Percentiles rank a stretch among this genome's conserved stretches.
Evolutionary conservation across 2,797 vertebrate species (phyloP).

Genomic region (Pangasius djambal): DNA sequence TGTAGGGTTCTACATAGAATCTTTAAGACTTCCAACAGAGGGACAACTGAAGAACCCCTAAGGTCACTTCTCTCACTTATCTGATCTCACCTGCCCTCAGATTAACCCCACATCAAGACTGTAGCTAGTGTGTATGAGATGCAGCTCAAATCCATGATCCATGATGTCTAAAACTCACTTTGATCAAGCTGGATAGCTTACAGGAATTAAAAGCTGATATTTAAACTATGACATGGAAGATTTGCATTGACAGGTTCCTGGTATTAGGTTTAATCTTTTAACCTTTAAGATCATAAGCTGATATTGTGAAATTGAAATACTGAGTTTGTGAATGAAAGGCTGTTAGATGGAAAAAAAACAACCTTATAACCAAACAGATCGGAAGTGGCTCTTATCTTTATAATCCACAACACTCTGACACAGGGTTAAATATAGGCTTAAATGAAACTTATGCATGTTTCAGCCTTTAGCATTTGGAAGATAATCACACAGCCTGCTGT

Average conservation of each 20-base stretch:
- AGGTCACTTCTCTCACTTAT: neutral
- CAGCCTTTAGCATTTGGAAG: neutral
- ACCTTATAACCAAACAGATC: neutral
- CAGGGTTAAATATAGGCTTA: neutral
- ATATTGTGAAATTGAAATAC: neutral
- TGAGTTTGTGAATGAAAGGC: neutral
- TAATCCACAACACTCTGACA: neutral
- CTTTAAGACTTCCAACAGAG: neutral
- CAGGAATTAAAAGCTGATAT: neutral
- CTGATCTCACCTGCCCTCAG: constrained; percentile 8
- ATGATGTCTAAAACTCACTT: neutral
- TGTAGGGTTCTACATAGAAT: neutral
- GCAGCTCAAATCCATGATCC: neutral
- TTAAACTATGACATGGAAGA: neutral
- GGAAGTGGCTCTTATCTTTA: constrained; percentile 1
- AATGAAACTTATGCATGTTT: neutral
- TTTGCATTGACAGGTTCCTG: neutral
- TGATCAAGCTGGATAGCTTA: neutral
- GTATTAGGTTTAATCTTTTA: neutral
- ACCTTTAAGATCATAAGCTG: neutral
- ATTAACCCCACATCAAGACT: constrained; percentile 5
- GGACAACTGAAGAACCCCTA: neutral
- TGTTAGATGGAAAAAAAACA: neutral
- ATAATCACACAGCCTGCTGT: neutral
- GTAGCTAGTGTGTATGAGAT: neutral